These are phyloP conservation scores for Drosophila nebulosa DNA, from an alignment of 1,140 invertebrate genomes.

Conservation along the genomic window DNA sequence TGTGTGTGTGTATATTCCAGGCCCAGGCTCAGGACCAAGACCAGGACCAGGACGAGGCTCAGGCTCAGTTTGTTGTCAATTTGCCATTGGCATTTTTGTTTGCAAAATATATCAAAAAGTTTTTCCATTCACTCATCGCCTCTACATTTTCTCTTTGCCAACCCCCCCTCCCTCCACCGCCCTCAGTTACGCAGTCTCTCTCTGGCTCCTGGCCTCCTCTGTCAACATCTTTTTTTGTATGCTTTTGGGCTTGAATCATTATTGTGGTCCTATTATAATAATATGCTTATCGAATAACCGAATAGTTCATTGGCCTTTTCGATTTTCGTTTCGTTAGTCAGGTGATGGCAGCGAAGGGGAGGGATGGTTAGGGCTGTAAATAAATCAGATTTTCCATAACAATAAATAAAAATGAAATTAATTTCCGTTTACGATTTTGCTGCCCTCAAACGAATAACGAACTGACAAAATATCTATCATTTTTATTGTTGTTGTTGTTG, in stretches of 20 bases:
- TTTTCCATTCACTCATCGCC: conserved; percentile 47
- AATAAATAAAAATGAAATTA: conserved; percentile 71
- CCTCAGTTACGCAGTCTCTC: background rate
- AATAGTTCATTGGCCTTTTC: conserved; percentile 41
- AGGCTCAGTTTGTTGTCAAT: conserved; percentile 46
- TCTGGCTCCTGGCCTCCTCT: background rate
- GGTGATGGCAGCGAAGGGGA: background rate
- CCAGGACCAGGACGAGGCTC: too few relatives aligned
- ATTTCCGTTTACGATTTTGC: conserved; percentile 56
- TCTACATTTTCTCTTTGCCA: background rate
- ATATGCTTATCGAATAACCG: conserved; percentile 65
- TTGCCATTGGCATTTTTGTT: conserved; percentile 69
- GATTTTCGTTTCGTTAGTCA: background rate
- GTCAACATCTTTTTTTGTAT: conserved; percentile 56
- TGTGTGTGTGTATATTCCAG: conserved; percentile 9
- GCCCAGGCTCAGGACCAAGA: too few relatives aligned
- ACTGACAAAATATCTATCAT: conserved; percentile 21
- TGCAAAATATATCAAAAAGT: conserved; percentile 73
- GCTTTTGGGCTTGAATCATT: conserved; percentile 65
- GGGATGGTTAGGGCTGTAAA: conserved; percentile 6
- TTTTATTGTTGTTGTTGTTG: conserved; percentile 34
- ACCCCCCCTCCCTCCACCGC: background rate
- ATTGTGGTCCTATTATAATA: conserved; percentile 66
- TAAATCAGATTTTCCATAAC: conserved; percentile 59
- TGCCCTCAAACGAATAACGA: conserved; percentile 13